Evolutionary conservation across 2,888 invertebrate genomes (phyloP).

Genomic region (Drosophila anceps): DNA sequence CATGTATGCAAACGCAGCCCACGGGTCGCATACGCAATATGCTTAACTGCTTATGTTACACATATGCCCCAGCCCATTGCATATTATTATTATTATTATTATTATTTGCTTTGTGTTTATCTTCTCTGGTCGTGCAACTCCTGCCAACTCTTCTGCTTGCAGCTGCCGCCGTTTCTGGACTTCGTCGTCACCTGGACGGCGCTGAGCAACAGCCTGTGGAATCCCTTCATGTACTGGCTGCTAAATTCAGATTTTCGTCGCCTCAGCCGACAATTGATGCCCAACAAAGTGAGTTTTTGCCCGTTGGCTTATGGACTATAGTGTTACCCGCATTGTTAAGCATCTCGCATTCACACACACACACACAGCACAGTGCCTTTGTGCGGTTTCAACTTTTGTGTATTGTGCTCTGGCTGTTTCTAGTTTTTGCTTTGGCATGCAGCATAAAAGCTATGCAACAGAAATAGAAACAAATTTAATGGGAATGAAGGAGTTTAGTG

Average conservation of each 20-base stretch:
- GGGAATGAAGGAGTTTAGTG: too few species aligned
- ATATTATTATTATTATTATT: slow-evolving; percentile 29
- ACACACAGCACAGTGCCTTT: neutral
- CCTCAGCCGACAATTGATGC: slow-evolving; percentile 91
- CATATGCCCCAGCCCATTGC: slow-evolving; percentile 30
- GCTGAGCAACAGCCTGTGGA: slow-evolving; percentile 95
- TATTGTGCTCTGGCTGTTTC: too few species aligned
- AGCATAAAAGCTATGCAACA: too few species aligned
- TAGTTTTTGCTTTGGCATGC: too few species aligned
- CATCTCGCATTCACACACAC: neutral
- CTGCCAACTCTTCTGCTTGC: slow-evolving; percentile 40
- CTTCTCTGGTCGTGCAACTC: neutral
- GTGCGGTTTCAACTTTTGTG: neutral
- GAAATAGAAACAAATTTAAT: too few species aligned
- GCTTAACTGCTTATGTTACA: slow-evolving; percentile 15
- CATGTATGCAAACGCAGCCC: neutral
- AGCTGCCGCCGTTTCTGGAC: slow-evolving; percentile 93
- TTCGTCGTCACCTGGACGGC: slow-evolving; percentile 95
- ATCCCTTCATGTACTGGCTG: slow-evolving; percentile 95
- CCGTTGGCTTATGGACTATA: neutral
- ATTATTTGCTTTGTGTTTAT: slow-evolving; percentile 16
- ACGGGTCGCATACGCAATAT: slow-evolving; percentile 63
- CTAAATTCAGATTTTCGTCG: slow-evolving; percentile 94
- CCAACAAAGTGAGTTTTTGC: slow-evolving; percentile 88
- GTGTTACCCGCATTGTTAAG: neutral